Evolutionary conservation across 2,888 invertebrate genomes (phyloP).

Genomic region (Pristionchus japonicus): DNA sequence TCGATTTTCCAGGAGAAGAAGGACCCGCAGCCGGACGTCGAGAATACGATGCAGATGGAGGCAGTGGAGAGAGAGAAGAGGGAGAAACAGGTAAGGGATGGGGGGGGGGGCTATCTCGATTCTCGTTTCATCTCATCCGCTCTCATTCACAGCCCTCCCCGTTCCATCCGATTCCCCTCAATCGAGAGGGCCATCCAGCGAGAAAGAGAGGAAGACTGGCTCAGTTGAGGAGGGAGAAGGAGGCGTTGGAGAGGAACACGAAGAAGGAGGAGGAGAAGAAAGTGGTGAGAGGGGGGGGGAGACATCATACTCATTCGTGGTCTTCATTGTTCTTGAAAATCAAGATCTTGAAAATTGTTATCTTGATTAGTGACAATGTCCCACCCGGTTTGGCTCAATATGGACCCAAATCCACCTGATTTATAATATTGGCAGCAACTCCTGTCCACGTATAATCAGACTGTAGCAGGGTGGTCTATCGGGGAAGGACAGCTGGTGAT

Average conservation of each 20-base stretch:
- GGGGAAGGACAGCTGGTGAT: no score
- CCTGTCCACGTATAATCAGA: no score
- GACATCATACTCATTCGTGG: no score
- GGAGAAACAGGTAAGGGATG: neutral
- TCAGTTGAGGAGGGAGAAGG: slow-evolving; percentile 26
- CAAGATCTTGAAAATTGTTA: no score
- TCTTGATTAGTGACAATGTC: no score
- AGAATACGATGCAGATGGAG: slow-evolving; percentile 16
- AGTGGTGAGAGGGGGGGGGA: neutral
- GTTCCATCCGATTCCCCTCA: neutral
- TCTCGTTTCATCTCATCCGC: neutral
- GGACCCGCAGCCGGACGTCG: neutral
- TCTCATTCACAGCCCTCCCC: neutral
- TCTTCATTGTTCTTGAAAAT: no score
- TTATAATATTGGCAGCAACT: no score
- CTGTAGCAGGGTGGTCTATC: no score
- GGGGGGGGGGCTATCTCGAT: neutral
- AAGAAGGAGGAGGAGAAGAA: neutral
- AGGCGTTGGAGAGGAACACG: neutral
- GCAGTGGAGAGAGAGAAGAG: neutral
- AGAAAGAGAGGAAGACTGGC: slow-evolving; percentile 36
- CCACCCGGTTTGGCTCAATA: no score
- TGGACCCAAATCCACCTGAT: no score
- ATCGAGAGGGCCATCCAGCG: neutral
- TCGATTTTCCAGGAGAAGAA: slow-evolving; percentile 2